phyloP scores from a whole-genome alignment of 1,140 invertebrate genomes.

The Kradibia gibbosae region DNA sequence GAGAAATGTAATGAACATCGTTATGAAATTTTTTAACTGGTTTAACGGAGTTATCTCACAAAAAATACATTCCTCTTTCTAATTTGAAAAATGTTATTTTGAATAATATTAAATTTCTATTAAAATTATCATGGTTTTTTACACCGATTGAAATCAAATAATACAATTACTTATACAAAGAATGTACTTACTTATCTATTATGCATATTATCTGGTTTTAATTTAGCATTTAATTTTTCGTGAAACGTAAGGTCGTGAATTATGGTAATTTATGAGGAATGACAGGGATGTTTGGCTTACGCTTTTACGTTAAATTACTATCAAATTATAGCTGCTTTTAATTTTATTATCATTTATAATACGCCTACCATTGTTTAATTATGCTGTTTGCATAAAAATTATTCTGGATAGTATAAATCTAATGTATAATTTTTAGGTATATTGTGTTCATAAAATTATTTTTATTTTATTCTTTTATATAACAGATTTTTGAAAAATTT shows the following conservation, averaged over 20 bases:
- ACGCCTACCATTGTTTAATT: neutral
- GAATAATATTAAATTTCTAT: too few relatives aligned
- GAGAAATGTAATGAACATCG: too few relatives aligned
- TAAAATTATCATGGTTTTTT: too few relatives aligned
- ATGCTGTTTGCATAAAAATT: neutral
- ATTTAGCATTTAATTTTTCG: neutral
- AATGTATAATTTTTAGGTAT: neutral
- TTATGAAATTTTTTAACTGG: too few relatives aligned
- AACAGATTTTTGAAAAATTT: neutral
- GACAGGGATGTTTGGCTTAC: neutral
- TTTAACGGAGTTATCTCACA: too few relatives aligned
- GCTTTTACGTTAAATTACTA: neutral
- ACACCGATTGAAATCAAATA: neutral
- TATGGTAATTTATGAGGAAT: conserved; percentile 12
- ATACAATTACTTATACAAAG: too few relatives aligned
- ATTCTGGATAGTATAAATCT: neutral
- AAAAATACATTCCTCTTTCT: too few relatives aligned
- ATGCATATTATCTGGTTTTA: neutral
- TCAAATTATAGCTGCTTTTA: neutral
- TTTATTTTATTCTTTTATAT: too few relatives aligned
- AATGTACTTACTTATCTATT: too few relatives aligned
- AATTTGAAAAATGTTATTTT: too few relatives aligned
- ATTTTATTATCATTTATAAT: neutral
- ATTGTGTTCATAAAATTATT: neutral
- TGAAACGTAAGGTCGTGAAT: neutral